phyloP scores from a whole-genome alignment of 2,888 invertebrate species.

The Cryptophagus acutangulus region DNA sequence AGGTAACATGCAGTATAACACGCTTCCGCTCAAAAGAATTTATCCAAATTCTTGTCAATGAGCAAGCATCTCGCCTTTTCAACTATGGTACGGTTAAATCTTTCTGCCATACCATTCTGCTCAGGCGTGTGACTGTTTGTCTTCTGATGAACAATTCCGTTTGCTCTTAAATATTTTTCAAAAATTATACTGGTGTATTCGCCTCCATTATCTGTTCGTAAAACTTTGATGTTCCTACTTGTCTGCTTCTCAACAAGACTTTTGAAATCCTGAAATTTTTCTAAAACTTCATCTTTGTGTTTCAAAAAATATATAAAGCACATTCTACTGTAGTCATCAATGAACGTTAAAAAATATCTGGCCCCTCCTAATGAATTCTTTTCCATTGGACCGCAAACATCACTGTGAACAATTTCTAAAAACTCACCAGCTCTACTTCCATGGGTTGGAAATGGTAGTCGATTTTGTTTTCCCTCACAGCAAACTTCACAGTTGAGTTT shows the following conservation, averaged over 20 bases:
- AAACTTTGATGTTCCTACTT: neutral
- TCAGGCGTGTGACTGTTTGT: neutral
- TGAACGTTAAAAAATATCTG: neutral
- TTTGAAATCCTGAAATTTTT: neutral
- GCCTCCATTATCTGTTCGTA: neutral
- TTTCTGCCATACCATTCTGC: too few species aligned
- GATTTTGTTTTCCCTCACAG: constrained; percentile 14
- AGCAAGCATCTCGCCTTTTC: neutral
- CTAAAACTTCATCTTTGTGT: neutral
- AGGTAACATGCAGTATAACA: constrained; percentile 8
- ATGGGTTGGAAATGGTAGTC: neutral
- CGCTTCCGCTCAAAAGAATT: neutral
- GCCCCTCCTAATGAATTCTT: neutral
- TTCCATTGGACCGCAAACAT: neutral
- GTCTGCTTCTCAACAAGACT: neutral
- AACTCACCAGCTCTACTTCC: neutral
- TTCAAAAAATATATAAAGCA: neutral
- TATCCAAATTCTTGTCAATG: neutral
- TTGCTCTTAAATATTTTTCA: neutral
- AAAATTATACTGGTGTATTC: neutral
- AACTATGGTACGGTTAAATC: neutral
- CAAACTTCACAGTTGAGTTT: neutral
- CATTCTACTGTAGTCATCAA: neutral
- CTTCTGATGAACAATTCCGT: neutral
- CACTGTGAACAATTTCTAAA: neutral